Percentiles rank a stretch among this genome's conserved stretches.
These are phyloP conservation scores for Leucoraja ocellata DNA, from an alignment of 2,797 vertebrate genomes.

Conservation along the genomic window DNA sequence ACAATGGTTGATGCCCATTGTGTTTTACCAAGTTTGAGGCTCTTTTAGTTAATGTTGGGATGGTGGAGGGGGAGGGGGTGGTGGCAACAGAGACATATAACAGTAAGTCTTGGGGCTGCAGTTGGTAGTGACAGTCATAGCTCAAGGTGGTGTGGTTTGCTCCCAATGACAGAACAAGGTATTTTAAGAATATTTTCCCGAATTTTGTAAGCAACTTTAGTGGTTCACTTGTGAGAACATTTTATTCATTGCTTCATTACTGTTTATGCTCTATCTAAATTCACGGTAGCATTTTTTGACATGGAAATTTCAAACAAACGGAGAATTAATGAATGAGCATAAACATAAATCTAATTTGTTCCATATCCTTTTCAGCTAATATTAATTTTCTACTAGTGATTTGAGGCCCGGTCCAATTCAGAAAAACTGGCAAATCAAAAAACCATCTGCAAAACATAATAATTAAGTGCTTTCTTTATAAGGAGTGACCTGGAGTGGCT, in stretches of 20 bases:
- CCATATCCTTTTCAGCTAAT: background rate
- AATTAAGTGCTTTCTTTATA: constrained; percentile 5
- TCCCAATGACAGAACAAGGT: background rate
- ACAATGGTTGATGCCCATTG: no score
- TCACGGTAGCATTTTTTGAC: background rate
- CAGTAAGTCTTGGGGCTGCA: background rate
- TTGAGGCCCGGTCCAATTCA: background rate
- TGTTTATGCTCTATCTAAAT: background rate
- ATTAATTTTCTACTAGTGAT: background rate
- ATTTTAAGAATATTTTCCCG: background rate
- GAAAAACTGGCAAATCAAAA: constrained; percentile 8
- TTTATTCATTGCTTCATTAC: background rate
- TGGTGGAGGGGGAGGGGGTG: background rate
- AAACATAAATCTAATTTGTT: background rate
- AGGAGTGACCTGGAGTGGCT: background rate
- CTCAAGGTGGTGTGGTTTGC: background rate
- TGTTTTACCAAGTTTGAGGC: background rate
- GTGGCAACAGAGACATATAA: background rate
- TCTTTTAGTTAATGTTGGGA: background rate
- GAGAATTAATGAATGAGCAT: background rate
- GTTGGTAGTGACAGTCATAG: background rate
- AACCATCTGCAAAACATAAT: constrained; percentile 29
- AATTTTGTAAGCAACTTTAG: background rate
- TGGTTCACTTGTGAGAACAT: background rate
- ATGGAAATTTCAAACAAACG: background rate